Conservation (phyloP, 2,113 vertebrate genomes). For the Chaetura pelagica region DNA sequence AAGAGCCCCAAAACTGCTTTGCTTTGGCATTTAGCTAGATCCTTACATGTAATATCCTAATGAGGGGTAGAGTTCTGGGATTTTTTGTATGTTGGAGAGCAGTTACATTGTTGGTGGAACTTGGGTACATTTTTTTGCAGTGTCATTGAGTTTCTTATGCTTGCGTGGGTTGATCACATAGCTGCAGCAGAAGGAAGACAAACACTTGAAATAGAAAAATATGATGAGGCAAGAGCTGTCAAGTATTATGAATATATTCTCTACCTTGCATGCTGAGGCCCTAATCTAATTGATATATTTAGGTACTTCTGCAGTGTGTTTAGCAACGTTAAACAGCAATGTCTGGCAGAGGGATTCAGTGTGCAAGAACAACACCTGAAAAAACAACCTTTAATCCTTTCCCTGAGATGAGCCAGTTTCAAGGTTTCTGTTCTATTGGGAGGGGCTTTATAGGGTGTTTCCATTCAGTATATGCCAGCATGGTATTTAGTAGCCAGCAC, state of each 20-base stretch:
- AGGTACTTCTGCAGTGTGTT: background rate
- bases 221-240: slow-evolving; percentile 1
- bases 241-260: background rate
- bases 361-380: background rate
- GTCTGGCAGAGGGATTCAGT: background rate
- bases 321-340: background rate
- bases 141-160: background rate
- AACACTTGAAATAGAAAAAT: slow-evolving; percentile 34
- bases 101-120: background rate
- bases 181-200: background rate
- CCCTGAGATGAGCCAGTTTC: background rate
- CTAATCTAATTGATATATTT: background rate
- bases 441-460: background rate
- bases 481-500: background rate
- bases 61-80: background rate
- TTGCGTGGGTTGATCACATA: background rate
- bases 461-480: background rate
- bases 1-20: background rate
- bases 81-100: background rate
- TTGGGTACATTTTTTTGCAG: background rate
- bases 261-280: background rate
- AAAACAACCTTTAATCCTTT: slow-evolving; percentile 20
- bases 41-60: background rate
- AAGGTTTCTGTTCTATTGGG: background rate
- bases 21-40: background rate